Base-by-base conservation (phyloP, 2,113 vertebrate genomes). In the Lagopus muta region DNA sequence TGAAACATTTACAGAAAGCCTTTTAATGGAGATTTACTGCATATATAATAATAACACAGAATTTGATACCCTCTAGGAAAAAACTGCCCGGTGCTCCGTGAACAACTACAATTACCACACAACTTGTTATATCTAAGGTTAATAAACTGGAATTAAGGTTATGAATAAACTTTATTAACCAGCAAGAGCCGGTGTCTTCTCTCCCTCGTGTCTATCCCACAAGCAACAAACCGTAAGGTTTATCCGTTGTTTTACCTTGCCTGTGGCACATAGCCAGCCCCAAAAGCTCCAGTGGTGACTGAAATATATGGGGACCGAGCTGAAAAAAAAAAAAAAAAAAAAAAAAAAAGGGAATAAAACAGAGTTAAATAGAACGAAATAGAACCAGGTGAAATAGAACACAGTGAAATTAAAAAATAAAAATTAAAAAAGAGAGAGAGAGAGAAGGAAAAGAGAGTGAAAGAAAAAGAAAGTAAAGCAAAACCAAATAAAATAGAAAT, bases 21-120 rank as follows among this genome's bases (percentile, higher is more conserved):
- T 86, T 94, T 89, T 84, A 93, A 86, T 48, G 82, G 93, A 93
- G 89, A 90, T 89, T 94, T 82, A 77, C 75, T 87, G n/a, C 62
- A 54, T 58, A 21, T 82, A 34, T 80, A 81, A 81, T 64, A 88
- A 87, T 43, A 91, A 95, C 84, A 65, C 82, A 52, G 64, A 84
- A 84, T 81, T n/a, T 34, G 71, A 81, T 66, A 82, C 83, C 86
- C 84, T 95, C 92, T 78, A 82, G 79, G 61, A 82, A 86, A 84
- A 89, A 74, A 43, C 84, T 86, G 74, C 21, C 64, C 36, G 8
- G 42, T 62, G 65, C 73, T 90, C 69, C 65, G 54, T 74, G 67
- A 83, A 69, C 76, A 91, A 55, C 57, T 36, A 58, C 48, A 66
- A 82, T 85, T 78, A 28, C 77, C 2, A 4, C 61, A 66, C 60